Evolutionary conservation across 2,888 invertebrate species (phyloP).

Genomic region (Chirona hameri): DNA sequence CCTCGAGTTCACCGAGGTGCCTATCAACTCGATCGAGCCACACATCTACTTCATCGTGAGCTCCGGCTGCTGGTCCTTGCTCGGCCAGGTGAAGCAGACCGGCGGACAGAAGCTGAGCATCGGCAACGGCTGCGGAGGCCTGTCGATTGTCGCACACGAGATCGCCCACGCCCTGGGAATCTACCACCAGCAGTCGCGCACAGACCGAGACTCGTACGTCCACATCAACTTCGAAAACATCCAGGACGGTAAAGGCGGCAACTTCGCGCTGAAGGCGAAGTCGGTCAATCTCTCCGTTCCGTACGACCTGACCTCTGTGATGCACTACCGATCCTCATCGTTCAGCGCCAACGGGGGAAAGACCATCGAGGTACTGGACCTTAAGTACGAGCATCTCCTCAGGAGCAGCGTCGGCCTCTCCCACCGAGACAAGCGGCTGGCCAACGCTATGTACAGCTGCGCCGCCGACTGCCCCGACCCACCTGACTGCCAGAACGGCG

Average conservation of each 20-base stretch:
- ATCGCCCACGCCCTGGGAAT: slow-evolving; percentile 44
- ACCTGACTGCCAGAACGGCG: too few species aligned
- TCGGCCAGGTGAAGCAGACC: neutral
- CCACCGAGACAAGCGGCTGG: too few species aligned
- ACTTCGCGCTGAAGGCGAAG: neutral
- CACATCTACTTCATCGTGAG: neutral
- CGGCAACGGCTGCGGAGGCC: slow-evolving; percentile 46
- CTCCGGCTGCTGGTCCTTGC: neutral
- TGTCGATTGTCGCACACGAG: slow-evolving; percentile 43
- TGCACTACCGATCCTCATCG: too few species aligned
- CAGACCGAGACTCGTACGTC: slow-evolving; percentile 47
- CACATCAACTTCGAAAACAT: slow-evolving; percentile 43
- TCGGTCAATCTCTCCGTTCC: too few species aligned
- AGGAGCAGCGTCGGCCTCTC: too few species aligned
- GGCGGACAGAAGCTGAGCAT: slow-evolving; percentile 49
- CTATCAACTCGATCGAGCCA: slow-evolving; percentile 34
- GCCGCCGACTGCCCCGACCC: too few species aligned
- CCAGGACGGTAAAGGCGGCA: neutral
- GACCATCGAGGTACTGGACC: too few species aligned
- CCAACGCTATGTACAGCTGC: too few species aligned
- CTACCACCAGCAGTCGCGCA: slow-evolving; percentile 48
- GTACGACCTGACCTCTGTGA: too few species aligned
- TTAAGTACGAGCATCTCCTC: too few species aligned
- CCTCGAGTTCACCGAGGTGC: slow-evolving; percentile 43
- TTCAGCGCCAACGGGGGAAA: too few species aligned